Percentiles rank a stretch among this genome's conserved stretches.
These are phyloP conservation scores for Euclidia mi DNA, from an alignment of 2,888 invertebrate genomes.

Conservation along the genomic window DNA sequence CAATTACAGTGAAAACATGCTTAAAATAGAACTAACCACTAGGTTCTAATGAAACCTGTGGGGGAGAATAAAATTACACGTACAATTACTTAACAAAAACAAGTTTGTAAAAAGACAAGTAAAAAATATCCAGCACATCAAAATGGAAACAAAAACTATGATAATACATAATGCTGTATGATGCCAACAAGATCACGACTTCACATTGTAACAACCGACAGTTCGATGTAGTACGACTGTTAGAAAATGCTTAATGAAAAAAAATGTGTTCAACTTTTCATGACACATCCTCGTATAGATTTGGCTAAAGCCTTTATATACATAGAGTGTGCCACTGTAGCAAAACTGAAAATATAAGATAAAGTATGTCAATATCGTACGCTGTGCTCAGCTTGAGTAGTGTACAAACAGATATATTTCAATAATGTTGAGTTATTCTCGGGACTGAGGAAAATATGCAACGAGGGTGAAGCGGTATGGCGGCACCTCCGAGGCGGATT, in stretches of 20 bases:
- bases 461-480: constrained; percentile 67
- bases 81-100: constrained; percentile 3
- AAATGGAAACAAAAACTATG: background rate
- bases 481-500: constrained; percentile 73
- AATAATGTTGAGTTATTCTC: constrained; percentile 59
- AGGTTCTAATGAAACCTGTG: no score
- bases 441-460: constrained; percentile 75
- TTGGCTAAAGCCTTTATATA: constrained; percentile 1
- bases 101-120: background rate
- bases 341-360: background rate
- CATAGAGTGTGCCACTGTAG: background rate
- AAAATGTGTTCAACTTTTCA: background rate
- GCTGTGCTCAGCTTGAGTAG: constrained; percentile 8
- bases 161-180: constrained; percentile 5
- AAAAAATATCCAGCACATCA: background rate
- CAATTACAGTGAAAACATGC: no score
- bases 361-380: constrained; percentile 10
- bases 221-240: constrained; percentile 24
- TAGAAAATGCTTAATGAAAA: constrained; percentile 24
- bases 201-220: constrained; percentile 24
- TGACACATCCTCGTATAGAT: background rate
- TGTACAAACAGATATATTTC: constrained; percentile 51
- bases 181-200: constrained; percentile 29
- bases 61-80: no score
- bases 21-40: no score